phyloP scores from a whole-genome alignment of 1,140 invertebrate genomes.

The Nephotettix cincticeps region DNA sequence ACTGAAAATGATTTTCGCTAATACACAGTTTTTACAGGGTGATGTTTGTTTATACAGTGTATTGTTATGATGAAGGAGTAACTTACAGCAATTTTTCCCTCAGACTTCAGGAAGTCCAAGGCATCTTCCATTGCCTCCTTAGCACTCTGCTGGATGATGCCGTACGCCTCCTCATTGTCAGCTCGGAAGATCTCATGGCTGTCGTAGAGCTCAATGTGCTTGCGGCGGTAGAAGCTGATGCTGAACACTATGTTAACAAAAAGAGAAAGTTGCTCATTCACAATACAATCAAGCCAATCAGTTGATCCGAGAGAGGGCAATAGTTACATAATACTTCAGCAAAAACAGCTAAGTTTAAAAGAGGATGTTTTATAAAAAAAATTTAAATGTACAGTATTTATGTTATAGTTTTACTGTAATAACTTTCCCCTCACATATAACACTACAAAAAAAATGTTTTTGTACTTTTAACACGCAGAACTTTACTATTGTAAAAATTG shows the following conservation, averaged over 20 bases:
- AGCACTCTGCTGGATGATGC: constrained; percentile 75
- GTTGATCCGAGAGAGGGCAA: no score
- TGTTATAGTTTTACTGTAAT: no score
- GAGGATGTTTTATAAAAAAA: no score
- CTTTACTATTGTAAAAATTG: no score
- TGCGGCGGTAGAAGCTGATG: constrained; percentile 80
- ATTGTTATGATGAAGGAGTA: no score
- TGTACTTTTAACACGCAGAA: no score
- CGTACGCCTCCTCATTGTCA: constrained; percentile 78
- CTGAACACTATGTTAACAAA: constrained; percentile 78
- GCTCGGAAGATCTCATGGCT: constrained; percentile 83
- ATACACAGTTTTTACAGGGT: not conserved
- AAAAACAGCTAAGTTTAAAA: no score
- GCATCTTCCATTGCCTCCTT: constrained; percentile 83
- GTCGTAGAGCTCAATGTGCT: constrained; percentile 72
- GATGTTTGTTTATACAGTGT: not conserved
- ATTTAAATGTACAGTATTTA: no score
- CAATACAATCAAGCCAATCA: constrained; percentile 8
- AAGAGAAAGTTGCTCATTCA: constrained; percentile 36
- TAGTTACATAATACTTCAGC: no score
- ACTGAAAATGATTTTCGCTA: not conserved
- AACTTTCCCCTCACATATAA: no score
- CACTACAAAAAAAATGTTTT: no score
- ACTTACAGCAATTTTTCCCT: constrained; percentile 79
- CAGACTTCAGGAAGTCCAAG: constrained; percentile 70